Percentiles rank a stretch among this genome's conserved stretches.
phyloP scores from a whole-genome alignment of 2,888 invertebrate species.

The Biston stratarius region DNA sequence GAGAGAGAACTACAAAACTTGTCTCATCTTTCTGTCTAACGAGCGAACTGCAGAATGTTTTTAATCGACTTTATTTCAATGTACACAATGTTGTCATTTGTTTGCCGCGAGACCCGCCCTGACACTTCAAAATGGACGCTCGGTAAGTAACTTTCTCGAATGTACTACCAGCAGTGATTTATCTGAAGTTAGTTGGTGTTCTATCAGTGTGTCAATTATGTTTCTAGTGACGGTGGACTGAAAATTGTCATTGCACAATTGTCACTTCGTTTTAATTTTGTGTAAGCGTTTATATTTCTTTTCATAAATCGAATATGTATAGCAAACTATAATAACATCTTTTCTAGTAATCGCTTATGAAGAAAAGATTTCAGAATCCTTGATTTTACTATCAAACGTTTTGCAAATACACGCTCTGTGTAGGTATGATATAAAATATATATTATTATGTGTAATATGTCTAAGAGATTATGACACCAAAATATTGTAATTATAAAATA shows the following conservation, averaged over 20 bases:
- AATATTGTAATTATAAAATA: conserved; percentile 60
- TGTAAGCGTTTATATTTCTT: neutral
- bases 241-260: neutral
- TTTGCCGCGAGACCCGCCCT: neutral
- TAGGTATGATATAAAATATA: conserved; percentile 42
- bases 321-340: neutral
- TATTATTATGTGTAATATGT: conserved; percentile 49
- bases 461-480: conserved; percentile 81
- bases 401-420: conserved; percentile 28
- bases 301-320: neutral
- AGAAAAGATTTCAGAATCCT: neutral
- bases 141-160: conserved; percentile 62
- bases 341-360: neutral
- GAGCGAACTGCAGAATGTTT: neutral
- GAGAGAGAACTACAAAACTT: too few species aligned
- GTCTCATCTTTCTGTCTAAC: neutral
- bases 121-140: conserved; percentile 6
- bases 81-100: neutral
- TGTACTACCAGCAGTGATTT: conserved; percentile 38
- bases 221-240: conserved; percentile 57
- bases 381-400: conserved; percentile 20
- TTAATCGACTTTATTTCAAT: conserved; percentile 8
- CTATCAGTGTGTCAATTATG: conserved; percentile 34
- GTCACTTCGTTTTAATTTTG: neutral
- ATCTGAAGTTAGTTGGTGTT: conserved; percentile 42